phyloP scores from a whole-genome alignment of 2,888 invertebrate species.

The Chelonus formosanus region DNA sequence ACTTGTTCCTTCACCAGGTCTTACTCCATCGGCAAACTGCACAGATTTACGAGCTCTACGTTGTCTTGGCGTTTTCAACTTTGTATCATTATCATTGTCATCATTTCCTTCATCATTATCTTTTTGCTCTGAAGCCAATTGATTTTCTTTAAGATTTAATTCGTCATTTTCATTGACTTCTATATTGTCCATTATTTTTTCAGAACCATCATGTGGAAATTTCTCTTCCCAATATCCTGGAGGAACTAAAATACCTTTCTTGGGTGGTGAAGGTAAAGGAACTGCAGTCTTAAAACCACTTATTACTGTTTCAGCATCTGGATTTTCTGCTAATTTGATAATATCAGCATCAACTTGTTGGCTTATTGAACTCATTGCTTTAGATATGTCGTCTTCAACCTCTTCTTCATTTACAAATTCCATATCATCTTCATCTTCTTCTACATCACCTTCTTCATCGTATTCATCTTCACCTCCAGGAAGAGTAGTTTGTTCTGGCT shows the following conservation, averaged over 20 bases:
- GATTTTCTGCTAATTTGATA: not conserved
- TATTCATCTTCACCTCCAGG: conserved; percentile 40
- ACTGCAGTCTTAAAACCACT: not conserved
- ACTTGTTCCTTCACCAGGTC: conserved; percentile 70
- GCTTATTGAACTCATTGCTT: not conserved
- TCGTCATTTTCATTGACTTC: not conserved
- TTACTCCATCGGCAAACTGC: conserved; percentile 71
- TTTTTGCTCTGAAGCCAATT: conserved; percentile 27
- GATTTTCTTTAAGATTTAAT: not conserved
- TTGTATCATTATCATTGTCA: conserved; percentile 36
- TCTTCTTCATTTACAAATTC: conserved; percentile 38
- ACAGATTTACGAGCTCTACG: conserved; percentile 63
- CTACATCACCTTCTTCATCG: conserved; percentile 46
- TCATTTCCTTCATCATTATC: conserved; percentile 31
- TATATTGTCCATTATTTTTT: conserved; percentile 15
- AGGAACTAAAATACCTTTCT: conserved; percentile 69
- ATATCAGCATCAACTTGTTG: conserved; percentile 2
- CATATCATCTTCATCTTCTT: conserved; percentile 41
- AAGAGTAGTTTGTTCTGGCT: conserved; percentile 25
- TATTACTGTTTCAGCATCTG: conserved; percentile 5
- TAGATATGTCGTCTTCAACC: conserved; percentile 37
- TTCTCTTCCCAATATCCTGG: conserved; percentile 66
- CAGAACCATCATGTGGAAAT: conserved; percentile 53
- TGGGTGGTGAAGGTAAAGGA: conserved; percentile 64
- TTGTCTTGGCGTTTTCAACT: conserved; percentile 35